Conservation (phyloP, 1,140 invertebrate species). For the Phymorhynchus buccinoides region DNA sequence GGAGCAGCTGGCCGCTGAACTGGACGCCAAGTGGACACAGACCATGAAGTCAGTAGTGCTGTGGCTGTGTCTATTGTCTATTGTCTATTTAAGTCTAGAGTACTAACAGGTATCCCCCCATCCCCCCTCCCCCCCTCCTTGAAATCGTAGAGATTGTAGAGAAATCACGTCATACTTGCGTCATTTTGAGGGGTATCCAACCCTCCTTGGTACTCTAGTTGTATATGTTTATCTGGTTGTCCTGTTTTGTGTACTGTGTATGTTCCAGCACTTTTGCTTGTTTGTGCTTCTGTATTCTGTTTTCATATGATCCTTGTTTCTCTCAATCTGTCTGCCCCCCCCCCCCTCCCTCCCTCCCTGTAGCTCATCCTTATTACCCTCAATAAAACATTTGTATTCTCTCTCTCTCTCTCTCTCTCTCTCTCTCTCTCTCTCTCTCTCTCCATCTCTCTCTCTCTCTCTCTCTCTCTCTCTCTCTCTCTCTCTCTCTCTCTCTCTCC, state of each 20-base stretch:
- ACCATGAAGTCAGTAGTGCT: constrained; percentile 66
- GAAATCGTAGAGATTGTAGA: no score
- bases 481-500: no score
- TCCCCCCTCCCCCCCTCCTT: not conserved
- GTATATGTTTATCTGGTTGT: not conserved
- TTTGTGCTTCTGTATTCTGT: not conserved
- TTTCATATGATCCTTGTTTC: not conserved
- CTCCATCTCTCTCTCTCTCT: not conserved
- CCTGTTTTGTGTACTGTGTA: not conserved
- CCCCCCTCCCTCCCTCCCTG: no score
- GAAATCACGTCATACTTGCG: no score
- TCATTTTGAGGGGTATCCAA: no score
- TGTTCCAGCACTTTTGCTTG: not conserved
- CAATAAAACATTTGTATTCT: no score
- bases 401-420: not conserved
- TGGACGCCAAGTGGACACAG: constrained; percentile 70
- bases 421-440: not conserved
- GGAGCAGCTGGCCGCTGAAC: constrained; percentile 62
- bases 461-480: no score
- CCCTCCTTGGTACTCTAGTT: no score
- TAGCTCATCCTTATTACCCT: no score
- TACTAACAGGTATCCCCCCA: not conserved
- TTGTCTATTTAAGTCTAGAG: not conserved
- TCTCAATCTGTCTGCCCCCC: no score
- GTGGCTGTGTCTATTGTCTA: no score